A percentile compares a stretch with the other conserved stretches of the same genome.
Evolutionary conservation across 2,113 vertebrate genomes (phyloP).

Genomic region (Nerophis lumbriciformis): DNA sequence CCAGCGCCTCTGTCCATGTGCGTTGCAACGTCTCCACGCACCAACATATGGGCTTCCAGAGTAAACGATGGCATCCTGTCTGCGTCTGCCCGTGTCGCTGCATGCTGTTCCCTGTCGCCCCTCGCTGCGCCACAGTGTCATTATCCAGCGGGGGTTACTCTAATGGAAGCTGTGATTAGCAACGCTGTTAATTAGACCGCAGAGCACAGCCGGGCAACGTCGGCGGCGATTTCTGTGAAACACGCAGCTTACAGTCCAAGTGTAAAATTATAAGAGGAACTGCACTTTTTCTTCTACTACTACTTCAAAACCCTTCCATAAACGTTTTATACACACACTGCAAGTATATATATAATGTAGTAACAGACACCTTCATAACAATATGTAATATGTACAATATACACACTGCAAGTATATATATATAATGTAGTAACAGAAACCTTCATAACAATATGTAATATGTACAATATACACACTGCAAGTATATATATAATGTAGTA

Average conservation of each 20-base stretch:
- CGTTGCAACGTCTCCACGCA: constrained; percentile 17
- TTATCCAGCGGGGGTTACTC: constrained; percentile 68
- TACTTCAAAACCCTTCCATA: no score
- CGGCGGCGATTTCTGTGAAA: constrained; percentile 30
- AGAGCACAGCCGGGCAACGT: constrained; percentile 46
- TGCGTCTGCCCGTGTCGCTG: constrained; percentile 54
- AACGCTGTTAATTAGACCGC: constrained; percentile 74
- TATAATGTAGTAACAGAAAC: no score
- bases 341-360: no score
- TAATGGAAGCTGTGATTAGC: constrained; percentile 75
- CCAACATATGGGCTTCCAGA: constrained; percentile 24
- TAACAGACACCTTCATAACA: no score
- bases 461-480: no score
- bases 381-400: no score
- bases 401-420: no score
- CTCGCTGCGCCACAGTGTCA: constrained; percentile 68
- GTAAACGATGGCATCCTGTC: constrained; percentile 50
- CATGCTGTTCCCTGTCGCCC: constrained; percentile 66
- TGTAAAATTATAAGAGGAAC: no score
- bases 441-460: no score
- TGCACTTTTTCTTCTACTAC: no score
- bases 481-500: no score
- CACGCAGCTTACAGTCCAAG: constrained; percentile 15
- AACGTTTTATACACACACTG: no score
- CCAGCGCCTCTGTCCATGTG: constrained; percentile 6